Conservation (phyloP, 2,888 invertebrate genomes). For the Sympetrum striolatum region DNA sequence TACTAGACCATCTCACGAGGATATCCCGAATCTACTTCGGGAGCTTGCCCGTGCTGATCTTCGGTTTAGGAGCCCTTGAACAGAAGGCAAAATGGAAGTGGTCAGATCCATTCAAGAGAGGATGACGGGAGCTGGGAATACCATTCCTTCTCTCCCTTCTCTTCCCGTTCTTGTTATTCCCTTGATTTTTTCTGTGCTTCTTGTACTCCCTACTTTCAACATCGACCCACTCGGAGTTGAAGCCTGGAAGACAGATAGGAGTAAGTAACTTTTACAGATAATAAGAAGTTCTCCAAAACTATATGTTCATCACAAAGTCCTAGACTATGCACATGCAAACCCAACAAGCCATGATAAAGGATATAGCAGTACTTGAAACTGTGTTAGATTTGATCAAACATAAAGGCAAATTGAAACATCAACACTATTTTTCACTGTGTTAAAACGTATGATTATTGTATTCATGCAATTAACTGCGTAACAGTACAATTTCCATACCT, state of each 20-base stretch:
- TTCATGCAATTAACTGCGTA: no score
- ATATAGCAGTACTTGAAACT: neutral
- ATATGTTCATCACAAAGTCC: no score
- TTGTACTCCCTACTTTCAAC: neutral
- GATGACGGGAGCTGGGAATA: neutral
- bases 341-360: no score
- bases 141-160: neutral
- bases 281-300: neutral
- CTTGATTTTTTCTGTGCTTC: neutral
- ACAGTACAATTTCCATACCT: no score
- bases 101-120: neutral
- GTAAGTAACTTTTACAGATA: neutral
- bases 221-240: neutral
- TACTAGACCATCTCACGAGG: neutral
- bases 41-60: neutral
- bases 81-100: neutral
- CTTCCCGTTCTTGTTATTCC: neutral
- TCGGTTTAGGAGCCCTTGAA: neutral
- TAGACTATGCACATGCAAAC: no score
- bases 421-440: no score
- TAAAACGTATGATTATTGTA: no score
- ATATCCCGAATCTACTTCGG: neutral
- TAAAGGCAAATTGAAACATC: no score
- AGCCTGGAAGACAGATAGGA: conserved; percentile 17
- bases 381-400: no score